Evolutionary conservation across 2,797 vertebrate species (phyloP), one percentile per base, ranked within the genome.

Genomic region (Pseudochirops cupreus): DNA sequence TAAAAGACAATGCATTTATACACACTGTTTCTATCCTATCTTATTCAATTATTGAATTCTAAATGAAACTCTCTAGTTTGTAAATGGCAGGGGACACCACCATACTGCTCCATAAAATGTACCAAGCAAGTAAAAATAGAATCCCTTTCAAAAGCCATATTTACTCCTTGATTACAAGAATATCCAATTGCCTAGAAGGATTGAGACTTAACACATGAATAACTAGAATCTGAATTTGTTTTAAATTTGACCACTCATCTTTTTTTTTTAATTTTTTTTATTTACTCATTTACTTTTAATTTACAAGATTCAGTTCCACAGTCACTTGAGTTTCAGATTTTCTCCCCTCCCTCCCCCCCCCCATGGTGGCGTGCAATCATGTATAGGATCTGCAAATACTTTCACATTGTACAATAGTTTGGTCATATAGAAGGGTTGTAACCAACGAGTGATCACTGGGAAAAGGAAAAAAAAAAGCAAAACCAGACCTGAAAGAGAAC

Each of bases 1-100:
- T 97, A 97, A 97, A 95, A 94, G 94, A 94, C 89, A 92, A 97
- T 97, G 96, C 95, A 96, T 97, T 97, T 95, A 94, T 97, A 95
- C 93, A 94, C 96, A 97, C 95, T 87, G 87, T 96, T 96, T 96
- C 96, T 97, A 54, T 95, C 58, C 55, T 93, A 96, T 96, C 93
- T 97, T 74, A 96, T 95, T 96, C 92, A 95, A 94, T 97, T 93
- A 97, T 95, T 97, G 92, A 96, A 97, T 93, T 96, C 94, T 95
- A 98, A 97, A 97, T 97, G 97, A 97, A 98, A 97, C 97, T n/a
- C 31, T 95, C 0, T 1, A 57, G 58, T 96, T 97, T 96, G 92
- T 94, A 97, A 97, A 96, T 95, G 94, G 92, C 87, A 96, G 93
- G 92, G 95, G 97, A 94, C 56, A 97, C 57, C 95, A 92, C 54